Conservation (phyloP, 2,888 invertebrate genomes). For the Podotricha telesiphe region DNA sequence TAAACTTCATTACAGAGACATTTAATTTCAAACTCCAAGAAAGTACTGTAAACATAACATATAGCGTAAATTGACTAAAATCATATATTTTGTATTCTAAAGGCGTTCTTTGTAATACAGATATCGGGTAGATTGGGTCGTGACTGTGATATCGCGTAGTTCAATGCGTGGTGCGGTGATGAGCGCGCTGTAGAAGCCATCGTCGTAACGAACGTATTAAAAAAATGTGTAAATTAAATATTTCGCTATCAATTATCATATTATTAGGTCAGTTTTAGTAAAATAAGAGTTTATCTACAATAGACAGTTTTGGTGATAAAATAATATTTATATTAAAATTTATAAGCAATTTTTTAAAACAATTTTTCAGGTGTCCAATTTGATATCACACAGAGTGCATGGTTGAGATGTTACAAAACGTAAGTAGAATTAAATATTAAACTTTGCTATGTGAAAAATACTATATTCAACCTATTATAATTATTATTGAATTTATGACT, state of each 20-base stretch:
- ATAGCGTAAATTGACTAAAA: not conserved
- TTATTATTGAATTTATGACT: too few relatives aligned
- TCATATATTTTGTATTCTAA: not conserved
- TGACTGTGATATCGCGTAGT: slow-evolving; percentile 26
- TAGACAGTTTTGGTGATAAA: too few relatives aligned
- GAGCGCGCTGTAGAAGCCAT: slow-evolving; percentile 7
- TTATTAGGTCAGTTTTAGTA: slow-evolving; percentile 29
- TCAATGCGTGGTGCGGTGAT: slow-evolving; percentile 18
- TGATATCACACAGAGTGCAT: slow-evolving; percentile 55
- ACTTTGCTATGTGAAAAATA: too few relatives aligned
- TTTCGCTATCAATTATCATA: slow-evolving; percentile 22
- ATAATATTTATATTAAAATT: too few relatives aligned
- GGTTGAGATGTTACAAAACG: slow-evolving; percentile 68
- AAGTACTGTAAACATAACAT: not conserved
- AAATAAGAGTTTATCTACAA: not conserved
- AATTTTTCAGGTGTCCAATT: slow-evolving; percentile 47
- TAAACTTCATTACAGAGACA: not conserved
- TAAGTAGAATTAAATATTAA: slow-evolving; percentile 49
- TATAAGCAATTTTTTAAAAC: not conserved
- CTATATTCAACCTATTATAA: too few relatives aligned
- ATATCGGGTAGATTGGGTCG: slow-evolving; percentile 22
- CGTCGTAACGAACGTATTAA: not conserved
- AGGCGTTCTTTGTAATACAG: slow-evolving; percentile 15
- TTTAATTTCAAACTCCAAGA: not conserved
- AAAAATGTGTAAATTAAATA: slow-evolving; percentile 36